Evolutionary conservation across 2,797 vertebrate species (phyloP).

Genomic region (Selene dorsalis): DNA sequence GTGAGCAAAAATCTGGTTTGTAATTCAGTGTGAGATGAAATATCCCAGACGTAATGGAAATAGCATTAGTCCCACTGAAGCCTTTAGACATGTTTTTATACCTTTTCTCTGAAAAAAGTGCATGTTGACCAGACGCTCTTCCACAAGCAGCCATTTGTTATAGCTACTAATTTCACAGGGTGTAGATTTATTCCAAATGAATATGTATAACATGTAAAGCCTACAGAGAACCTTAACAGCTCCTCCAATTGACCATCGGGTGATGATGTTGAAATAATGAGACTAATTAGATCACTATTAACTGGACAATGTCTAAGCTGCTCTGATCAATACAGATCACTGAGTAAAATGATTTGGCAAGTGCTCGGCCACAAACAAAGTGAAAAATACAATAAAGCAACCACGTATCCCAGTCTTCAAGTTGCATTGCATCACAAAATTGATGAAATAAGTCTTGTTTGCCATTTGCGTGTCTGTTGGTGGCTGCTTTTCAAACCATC

Average conservation of each 20-base stretch:
- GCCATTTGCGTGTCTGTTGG: conserved; percentile 55
- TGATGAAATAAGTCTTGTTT: conserved; percentile 56
- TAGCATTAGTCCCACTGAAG: conserved; percentile 59
- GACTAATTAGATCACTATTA: conserved; percentile 38
- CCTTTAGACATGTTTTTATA: conserved; percentile 52
- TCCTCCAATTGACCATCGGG: conserved; percentile 17
- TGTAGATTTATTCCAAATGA: conserved; percentile 32
- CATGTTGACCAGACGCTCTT: conserved; percentile 29
- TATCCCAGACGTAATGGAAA: conserved; percentile 79
- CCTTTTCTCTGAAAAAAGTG: conserved; percentile 40
- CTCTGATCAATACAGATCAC: conserved; percentile 56
- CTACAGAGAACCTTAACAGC: conserved; percentile 7
- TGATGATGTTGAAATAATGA: conserved; percentile 57
- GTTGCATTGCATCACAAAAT: conserved; percentile 62
- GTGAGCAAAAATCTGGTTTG: conserved; percentile 67
- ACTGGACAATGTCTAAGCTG: conserved; percentile 41
- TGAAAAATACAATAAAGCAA: conserved; percentile 56
- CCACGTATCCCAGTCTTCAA: conserved; percentile 32
- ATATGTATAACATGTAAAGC: background rate
- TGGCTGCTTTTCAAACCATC: conserved; percentile 71
- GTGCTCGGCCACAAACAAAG: conserved; percentile 55
- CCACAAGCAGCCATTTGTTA: conserved; percentile 10
- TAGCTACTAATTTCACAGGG: conserved; percentile 18
- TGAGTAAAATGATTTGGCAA: conserved; percentile 58
- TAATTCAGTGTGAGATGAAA: conserved; percentile 76